Conservation (phyloP, 2,113 vertebrate species). For the Geothlypis trichas region DNA sequence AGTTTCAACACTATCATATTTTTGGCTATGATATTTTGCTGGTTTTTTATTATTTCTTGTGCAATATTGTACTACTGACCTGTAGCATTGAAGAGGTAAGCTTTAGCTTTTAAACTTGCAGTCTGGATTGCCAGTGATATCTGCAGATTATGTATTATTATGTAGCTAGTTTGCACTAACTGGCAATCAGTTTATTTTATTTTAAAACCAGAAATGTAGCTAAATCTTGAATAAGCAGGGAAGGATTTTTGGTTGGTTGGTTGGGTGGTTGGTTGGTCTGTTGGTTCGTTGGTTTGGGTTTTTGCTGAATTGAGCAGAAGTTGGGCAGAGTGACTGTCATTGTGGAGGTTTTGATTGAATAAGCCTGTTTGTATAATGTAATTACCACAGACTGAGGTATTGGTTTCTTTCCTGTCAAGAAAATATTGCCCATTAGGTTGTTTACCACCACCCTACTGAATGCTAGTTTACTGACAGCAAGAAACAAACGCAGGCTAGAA, state of each 20-base stretch:
- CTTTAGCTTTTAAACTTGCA: neutral
- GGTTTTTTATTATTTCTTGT: neutral
- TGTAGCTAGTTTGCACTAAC: neutral
- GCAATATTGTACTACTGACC: neutral
- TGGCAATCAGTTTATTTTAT: neutral
- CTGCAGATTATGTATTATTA: neutral
- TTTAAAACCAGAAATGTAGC: neutral
- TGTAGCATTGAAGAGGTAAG: neutral
- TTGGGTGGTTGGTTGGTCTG: neutral
- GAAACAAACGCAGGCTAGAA: neutral
- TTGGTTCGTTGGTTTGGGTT: neutral
- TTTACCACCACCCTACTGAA: neutral
- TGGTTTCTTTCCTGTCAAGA: constrained; percentile 21
- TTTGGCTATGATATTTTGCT: neutral
- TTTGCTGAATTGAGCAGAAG: neutral
- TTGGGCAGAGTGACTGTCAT: neutral
- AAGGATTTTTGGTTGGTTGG: neutral
- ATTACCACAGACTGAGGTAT: neutral
- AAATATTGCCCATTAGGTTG: neutral
- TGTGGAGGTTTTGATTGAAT: constrained; percentile 4
- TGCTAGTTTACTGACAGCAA: neutral
- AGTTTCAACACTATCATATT: neutral
- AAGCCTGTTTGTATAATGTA: neutral
- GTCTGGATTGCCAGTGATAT: neutral
- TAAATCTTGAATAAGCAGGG: neutral